A percentile compares a stretch with the other conserved stretches of the same genome.
Evolutionary conservation across 1,140 invertebrate species (phyloP).

Genomic region (Ceratitis capitata): DNA sequence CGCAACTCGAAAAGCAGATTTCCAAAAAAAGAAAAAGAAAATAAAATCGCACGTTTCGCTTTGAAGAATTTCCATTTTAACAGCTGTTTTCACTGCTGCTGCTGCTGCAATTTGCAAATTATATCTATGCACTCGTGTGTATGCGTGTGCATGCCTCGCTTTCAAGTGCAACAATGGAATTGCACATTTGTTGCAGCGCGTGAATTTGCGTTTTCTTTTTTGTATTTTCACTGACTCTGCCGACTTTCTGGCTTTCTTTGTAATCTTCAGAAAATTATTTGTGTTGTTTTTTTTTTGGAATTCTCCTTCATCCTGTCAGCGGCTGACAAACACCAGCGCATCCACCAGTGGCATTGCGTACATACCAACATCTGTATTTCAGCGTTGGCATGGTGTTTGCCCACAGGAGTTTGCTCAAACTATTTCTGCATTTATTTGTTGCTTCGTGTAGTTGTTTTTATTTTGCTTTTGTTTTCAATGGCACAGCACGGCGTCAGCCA

Average conservation of each 20-base stretch:
- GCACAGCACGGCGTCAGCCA: neutral
- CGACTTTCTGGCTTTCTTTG: conserved; percentile 6
- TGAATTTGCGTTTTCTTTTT: neutral
- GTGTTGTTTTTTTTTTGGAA: neutral
- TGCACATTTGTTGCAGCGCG: neutral
- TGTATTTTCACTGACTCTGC: neutral
- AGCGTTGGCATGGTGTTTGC: neutral
- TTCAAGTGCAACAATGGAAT: neutral
- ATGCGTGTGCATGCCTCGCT: neutral
- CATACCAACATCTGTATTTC: no score
- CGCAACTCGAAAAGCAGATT: neutral
- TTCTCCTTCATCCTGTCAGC: neutral
- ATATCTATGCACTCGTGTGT: neutral
- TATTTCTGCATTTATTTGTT: neutral
- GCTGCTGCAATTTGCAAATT: conserved; percentile 15
- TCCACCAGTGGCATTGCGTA: neutral
- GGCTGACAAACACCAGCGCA: neutral
- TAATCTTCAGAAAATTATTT: neutral
- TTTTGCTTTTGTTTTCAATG: neutral
- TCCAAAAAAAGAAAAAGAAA: neutral
- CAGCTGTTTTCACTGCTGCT: conserved; percentile 30
- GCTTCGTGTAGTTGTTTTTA: neutral
- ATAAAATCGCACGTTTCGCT: neutral
- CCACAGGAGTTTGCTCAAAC: no score
- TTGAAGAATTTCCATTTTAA: neutral